phyloP scores from a whole-genome alignment of 1,140 invertebrate genomes.

The Cotesia glomerata region DNA sequence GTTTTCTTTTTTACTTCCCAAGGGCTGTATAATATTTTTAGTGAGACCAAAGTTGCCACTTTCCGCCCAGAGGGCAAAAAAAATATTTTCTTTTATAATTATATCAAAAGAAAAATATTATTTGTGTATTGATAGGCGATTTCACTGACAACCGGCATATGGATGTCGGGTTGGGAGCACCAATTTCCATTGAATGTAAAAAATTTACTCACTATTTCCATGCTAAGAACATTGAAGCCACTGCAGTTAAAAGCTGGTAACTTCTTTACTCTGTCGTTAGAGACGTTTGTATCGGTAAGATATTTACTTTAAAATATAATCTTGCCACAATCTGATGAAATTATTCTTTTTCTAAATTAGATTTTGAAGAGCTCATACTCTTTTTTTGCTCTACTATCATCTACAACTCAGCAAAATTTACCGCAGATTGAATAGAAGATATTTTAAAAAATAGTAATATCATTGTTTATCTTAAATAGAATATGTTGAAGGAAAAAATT shows the following conservation, averaged over 20 bases:
- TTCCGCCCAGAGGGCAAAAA: too few species aligned
- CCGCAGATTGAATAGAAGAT: too few species aligned
- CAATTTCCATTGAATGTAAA: background rate
- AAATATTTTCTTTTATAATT: too few species aligned
- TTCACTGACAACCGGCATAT: slow-evolving; percentile 1
- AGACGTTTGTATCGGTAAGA: slow-evolving; percentile 25
- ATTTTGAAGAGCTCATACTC: slow-evolving; percentile 21
- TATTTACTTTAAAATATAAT: background rate
- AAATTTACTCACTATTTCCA: slow-evolving; percentile 6
- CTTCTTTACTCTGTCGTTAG: slow-evolving; percentile 26
- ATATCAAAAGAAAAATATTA: too few species aligned
- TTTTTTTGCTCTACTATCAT: slow-evolving; percentile 24
- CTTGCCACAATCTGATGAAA: too few species aligned
- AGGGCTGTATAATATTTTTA: too few species aligned
- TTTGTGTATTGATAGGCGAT: background rate
- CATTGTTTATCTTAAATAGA: too few species aligned
- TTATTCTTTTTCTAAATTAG: background rate
- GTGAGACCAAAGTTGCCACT: too few species aligned
- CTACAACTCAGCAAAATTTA: background rate
- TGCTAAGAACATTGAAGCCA: slow-evolving; percentile 14
- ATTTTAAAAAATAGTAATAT: too few species aligned
- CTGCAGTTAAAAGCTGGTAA: slow-evolving; percentile 23
- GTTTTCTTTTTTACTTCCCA: too few species aligned
- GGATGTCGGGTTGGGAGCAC: slow-evolving; percentile 19
- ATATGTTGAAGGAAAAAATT: too few species aligned